A percentile compares a stretch with the other conserved stretches of the same genome.
These are phyloP conservation scores for Microctonus hyperodae DNA, from an alignment of 2,888 invertebrate species.

Conservation along the genomic window DNA sequence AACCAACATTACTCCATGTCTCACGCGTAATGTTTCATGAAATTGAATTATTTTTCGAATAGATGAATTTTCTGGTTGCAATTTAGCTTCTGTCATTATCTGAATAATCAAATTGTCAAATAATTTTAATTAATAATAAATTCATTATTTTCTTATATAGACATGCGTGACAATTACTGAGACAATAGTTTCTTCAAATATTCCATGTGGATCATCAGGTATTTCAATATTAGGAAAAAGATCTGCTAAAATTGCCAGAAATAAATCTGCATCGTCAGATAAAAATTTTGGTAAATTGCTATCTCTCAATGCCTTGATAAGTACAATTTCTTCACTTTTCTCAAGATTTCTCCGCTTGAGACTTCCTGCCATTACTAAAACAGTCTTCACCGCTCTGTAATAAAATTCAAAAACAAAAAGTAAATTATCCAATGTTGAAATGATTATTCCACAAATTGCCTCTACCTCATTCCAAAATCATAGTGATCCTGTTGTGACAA, in stretches of 20 bases:
- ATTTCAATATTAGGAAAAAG: slow-evolving; percentile 84
- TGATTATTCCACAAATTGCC: slow-evolving; percentile 35
- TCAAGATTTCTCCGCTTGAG: slow-evolving; percentile 86
- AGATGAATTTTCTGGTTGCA: slow-evolving; percentile 74
- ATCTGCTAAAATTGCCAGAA: slow-evolving; percentile 88
- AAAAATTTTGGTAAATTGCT: slow-evolving; percentile 92
- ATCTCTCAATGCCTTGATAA: slow-evolving; percentile 86
- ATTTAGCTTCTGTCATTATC: slow-evolving; percentile 67
- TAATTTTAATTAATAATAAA: slow-evolving; percentile 54
- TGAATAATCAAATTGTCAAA: slow-evolving; percentile 27
- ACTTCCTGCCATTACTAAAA: slow-evolving; percentile 91
- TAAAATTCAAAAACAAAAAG: slow-evolving; percentile 4
- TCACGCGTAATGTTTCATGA: slow-evolving; percentile 88
- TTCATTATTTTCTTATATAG: background rate
- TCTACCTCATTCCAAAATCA: slow-evolving; percentile 83
- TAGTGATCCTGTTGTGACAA: slow-evolving; percentile 92
- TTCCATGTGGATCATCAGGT: slow-evolving; percentile 81
- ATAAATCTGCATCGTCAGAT: slow-evolving; percentile 82
- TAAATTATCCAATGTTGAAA: background rate
- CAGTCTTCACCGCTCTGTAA: slow-evolving; percentile 85
- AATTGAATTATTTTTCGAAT: slow-evolving; percentile 82
- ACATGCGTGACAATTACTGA: slow-evolving; percentile 42
- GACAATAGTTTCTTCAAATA: slow-evolving; percentile 72
- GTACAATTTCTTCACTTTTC: slow-evolving; percentile 81
- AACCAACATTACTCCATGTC: slow-evolving; percentile 93